phyloP scores from a whole-genome alignment of 1,140 invertebrate species.

The Araneus ventricosus region DNA sequence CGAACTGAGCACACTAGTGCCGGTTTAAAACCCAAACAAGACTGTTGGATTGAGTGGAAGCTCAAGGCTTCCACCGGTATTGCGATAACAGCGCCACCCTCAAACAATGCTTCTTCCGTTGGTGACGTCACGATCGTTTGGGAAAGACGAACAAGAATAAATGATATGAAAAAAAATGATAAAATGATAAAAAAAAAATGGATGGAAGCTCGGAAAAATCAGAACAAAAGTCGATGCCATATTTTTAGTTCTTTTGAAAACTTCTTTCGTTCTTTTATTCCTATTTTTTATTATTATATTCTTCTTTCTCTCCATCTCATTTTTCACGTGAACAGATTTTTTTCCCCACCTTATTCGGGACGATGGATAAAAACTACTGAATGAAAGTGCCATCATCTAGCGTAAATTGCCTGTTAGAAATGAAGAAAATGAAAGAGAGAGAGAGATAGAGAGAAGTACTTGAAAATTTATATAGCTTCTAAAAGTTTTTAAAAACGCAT shows the following conservation, averaged over 20 bases:
- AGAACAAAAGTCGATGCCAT: constrained; percentile 72
- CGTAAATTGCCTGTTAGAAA: constrained; percentile 69
- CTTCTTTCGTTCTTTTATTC: constrained; percentile 22
- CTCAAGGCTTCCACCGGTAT: constrained; percentile 10
- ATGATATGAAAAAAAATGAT: not conserved
- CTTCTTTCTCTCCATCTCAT: not conserved
- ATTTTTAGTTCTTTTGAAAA: constrained; percentile 61
- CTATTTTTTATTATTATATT: not conserved
- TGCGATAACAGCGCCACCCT: constrained; percentile 52
- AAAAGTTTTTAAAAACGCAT: not conserved
- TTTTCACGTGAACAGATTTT: constrained; percentile 47
- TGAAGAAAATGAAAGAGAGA: not conserved
- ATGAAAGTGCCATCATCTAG: constrained; percentile 64
- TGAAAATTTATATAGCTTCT: not conserved
- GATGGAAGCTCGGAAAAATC: constrained; percentile 27
- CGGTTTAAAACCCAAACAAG: constrained; percentile 65
- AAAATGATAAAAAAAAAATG: not conserved
- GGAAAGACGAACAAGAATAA: not conserved
- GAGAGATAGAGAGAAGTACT: not conserved
- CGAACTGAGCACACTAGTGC: not conserved
- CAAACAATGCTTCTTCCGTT: constrained; percentile 50
- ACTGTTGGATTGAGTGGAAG: constrained; percentile 9
- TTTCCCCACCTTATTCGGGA: not conserved
- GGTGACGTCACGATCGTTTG: constrained; percentile 47
- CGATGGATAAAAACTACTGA: constrained; percentile 27